Base-by-base conservation (phyloP, 2,888 invertebrate genomes). In the Thecophora atra region DNA sequence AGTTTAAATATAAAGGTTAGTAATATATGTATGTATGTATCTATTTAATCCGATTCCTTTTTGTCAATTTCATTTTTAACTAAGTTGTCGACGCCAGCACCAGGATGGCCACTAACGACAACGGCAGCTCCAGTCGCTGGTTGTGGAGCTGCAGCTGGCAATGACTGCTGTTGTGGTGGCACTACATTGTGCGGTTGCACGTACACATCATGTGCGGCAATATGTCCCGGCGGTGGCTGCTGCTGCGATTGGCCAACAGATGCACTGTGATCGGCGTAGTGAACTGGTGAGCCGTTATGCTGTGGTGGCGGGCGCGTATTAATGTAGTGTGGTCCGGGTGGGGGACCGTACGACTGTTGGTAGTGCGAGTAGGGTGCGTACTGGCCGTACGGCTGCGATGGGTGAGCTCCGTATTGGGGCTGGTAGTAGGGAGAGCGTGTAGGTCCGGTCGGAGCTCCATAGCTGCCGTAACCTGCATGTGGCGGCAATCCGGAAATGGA, bases 321-420 rank as follows among this genome's bases (percentile, higher is more conserved):
- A 76, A 84, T 85, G 71, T 84, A 85, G 60, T 82, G 84, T 13
- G 84, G 79, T 5, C 82, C 79, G 28, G 83, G 83, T 42, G 85
- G 85, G 11, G 85, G 85, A 0, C 81, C 83, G 72, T 84, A 86
- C 3, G 84, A 85, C 62, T 86, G 86, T 76, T 87, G 87, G 73
- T 87, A 87, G 62, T 84, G 83, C 6, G 85, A 83, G 75, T 86
- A 84, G 19, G 86, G 85, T 28, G 82, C 78, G 70, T 86, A 82
- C 73, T 85, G 85, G 8, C 81, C 80, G 67, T 85, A 85, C 7
- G 85, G 81, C 74, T 86, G 84, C 6, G 85, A 81, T 13, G 87
- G 85, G 78, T 86, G 84, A 0, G 84, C 82, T 2, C 84, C 84
- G 73, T 86, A 87, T 71, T 86, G 87, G 11, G 87, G 85, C 74